Evolutionary conservation across 2,113 vertebrate genomes (phyloP), one percentile per base, ranked within the genome.

Genomic region (Mixornis gularis): DNA sequence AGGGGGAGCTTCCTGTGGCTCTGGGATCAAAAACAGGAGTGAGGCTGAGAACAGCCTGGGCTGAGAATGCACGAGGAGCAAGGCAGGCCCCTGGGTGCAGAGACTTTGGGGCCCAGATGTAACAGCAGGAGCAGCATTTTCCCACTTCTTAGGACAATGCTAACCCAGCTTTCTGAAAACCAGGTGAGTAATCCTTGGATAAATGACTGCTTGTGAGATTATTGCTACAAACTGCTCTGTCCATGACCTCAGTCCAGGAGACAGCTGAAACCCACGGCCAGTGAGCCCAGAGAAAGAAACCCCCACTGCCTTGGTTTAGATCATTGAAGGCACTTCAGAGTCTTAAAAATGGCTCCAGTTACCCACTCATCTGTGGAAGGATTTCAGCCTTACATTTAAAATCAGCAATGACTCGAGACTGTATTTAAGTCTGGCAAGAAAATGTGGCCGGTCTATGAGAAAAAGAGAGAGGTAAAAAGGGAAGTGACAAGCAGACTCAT

Each of bases 331-430:
- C 95, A 96, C 94, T 95, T 95, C 55, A 55, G 87, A 85, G 63
- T 79, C 89, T 76, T 85, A 87, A 87, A 95, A 94, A 90, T 70
- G 87, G 88, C 70, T 96, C 92, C 92, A 94, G 91, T 95, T 95
- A 90, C 73, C 9, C 3, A 58, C 70, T 79, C 5, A 7, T 62
- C 63, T 71, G 25, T 27, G 58, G 87, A 94, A 95, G 72, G 48
- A 68, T 90, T 88, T 84, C 46, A 73, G 66, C 43, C 79, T 85
- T 63, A 63, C 24, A 40, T 82, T 82, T 85, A 85, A 89, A 91
- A 91, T 76, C 38, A 89, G 89, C 79, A 91, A 81, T 63, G 79
- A 87, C 74, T 94, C 1, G 1, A 93, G 84, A 79, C 63, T 66
- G 80, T 77, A 38, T 77, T 85, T 62, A 89, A 87, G 60, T 89